A percentile compares a stretch with the other conserved stretches of the same genome.
Conservation (phyloP, 37 sponge, comb jelly and placozoan genomes). For the Hexactinellida sp. region DNA sequence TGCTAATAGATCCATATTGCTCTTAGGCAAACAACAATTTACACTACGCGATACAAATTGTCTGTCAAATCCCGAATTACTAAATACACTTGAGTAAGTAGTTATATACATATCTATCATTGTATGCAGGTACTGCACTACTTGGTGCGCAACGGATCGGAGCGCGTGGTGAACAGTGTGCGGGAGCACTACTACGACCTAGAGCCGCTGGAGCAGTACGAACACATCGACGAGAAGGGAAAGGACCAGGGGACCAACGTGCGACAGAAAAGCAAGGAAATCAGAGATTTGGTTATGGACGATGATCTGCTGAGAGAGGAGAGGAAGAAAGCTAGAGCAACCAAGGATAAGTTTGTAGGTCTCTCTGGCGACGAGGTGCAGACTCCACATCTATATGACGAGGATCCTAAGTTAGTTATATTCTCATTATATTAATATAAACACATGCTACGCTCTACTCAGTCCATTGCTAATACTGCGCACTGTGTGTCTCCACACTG, state of each 20-base stretch:
- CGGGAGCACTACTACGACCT: conserved; percentile 93
- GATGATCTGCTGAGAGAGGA: conserved; percentile 74
- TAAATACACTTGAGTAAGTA: not conserved
- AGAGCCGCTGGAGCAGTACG: conserved; percentile 78
- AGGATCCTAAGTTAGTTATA: conserved; percentile 9
- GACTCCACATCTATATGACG: conserved; percentile 12
- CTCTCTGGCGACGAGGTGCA: conserved; percentile 57
- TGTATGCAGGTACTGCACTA: conserved; percentile 69
- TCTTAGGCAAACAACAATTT: no score
- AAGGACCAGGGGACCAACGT: conserved; percentile 99
- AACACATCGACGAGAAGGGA: conserved; percentile 71
- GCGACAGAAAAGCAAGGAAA: conserved; percentile 86
- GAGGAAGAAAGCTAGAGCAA: conserved; percentile 72
- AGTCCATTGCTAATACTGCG: not conserved
- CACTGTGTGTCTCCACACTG: not conserved
- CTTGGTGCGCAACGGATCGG: conserved; percentile 83
- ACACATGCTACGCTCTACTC: not conserved
- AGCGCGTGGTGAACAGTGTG: conserved; percentile 88
- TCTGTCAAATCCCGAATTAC: not conserved
- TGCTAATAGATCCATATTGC: no score
- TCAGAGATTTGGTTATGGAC: conserved; percentile 72
- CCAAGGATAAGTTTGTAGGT: conserved; percentile 91
- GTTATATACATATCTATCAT: not conserved
- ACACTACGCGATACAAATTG: no score
- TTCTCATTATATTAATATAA: not conserved